Conservation (phyloP, 2,888 invertebrate species). For the Galerucella nymphaeae region DNA sequence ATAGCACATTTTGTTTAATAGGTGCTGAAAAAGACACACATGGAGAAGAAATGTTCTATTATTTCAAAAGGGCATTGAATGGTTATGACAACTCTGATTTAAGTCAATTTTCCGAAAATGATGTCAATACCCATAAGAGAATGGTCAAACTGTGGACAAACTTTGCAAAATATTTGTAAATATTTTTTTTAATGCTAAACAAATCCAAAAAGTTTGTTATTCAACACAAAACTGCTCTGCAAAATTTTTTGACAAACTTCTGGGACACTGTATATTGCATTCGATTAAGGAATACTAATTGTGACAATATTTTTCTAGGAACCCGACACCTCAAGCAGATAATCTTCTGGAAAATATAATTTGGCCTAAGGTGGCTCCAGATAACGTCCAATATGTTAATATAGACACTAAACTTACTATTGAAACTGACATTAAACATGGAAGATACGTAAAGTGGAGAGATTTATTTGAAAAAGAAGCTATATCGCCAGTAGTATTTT, state of each 20-base stretch:
- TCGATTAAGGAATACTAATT: background rate
- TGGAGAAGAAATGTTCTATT: slow-evolving; percentile 52
- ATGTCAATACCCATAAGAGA: slow-evolving; percentile 42
- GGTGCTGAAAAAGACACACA: slow-evolving; percentile 53
- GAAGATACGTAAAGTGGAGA: slow-evolving; percentile 46
- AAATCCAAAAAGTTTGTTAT: background rate
- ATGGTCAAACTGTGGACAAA: slow-evolving; percentile 67
- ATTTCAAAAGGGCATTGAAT: slow-evolving; percentile 47
- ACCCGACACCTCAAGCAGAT: slow-evolving; percentile 57
- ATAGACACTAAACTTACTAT: slow-evolving; percentile 46
- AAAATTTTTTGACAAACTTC: too few species aligned
- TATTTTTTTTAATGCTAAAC: background rate
- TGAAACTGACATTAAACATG: slow-evolving; percentile 45
- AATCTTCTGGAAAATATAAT: slow-evolving; percentile 46
- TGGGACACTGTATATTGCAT: background rate
- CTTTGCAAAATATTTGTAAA: slow-evolving; percentile 71
- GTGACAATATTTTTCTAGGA: slow-evolving; percentile 43
- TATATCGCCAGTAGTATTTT: slow-evolving; percentile 38
- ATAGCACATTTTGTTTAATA: background rate
- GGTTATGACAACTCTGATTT: slow-evolving; percentile 48
- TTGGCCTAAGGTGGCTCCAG: slow-evolving; percentile 46
- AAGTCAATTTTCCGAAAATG: slow-evolving; percentile 36
- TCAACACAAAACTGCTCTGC: too few species aligned
- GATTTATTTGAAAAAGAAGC: slow-evolving; percentile 44
- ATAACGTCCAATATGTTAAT: slow-evolving; percentile 44